Evolutionary conservation across 2,113 vertebrate species (phyloP).

Genomic region (Ammodytes dubius): DNA sequence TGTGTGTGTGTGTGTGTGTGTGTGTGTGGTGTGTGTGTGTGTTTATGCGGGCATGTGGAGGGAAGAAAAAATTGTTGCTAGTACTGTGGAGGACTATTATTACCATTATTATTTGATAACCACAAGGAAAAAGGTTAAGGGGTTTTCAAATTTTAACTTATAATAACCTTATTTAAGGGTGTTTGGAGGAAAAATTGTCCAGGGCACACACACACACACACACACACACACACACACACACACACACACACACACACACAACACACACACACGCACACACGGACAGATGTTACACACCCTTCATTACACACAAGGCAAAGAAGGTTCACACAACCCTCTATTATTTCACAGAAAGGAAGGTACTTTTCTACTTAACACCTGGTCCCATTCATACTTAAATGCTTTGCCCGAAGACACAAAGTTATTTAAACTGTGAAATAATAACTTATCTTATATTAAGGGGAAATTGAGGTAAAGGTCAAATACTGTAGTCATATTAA

Average conservation of each 20-base stretch:
- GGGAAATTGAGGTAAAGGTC: neutral
- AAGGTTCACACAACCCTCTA: constrained; percentile 19
- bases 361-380: constrained; percentile 33
- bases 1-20: too few relatives aligned
- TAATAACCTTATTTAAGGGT: too few relatives aligned
- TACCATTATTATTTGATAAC: too few relatives aligned
- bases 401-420: constrained; percentile 39
- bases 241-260: neutral
- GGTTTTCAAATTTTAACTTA: too few relatives aligned
- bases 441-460: neutral
- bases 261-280: neutral
- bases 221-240: neutral
- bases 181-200: neutral
- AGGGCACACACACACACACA: neutral
- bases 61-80: too few relatives aligned
- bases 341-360: constrained; percentile 21
- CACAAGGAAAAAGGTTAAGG: too few relatives aligned
- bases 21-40: too few relatives aligned
- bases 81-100: too few relatives aligned
- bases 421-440: neutral
- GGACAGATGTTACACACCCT: constrained; percentile 12
- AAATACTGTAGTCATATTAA: neutral
- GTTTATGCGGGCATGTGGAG: too few relatives aligned
- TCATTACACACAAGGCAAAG: constrained; percentile 36
- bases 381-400: constrained; percentile 3